These are phyloP conservation scores for Otus sunia DNA, from an alignment of 2,113 vertebrate species.

Conservation along the genomic window DNA sequence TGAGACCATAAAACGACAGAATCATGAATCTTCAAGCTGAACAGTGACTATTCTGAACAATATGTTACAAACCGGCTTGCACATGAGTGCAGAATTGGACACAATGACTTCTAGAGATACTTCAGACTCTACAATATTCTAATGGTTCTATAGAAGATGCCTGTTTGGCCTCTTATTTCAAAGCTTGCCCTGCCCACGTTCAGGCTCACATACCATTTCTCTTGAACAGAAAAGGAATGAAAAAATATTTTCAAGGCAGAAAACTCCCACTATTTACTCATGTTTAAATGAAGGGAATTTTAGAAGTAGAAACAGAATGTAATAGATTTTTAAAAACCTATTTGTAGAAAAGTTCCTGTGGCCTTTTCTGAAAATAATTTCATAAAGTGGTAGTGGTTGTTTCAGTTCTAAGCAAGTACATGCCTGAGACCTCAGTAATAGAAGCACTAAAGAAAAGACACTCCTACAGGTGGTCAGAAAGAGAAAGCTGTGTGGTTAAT, in stretches of 20 bases:
- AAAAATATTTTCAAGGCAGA: background rate
- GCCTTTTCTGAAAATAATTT: background rate
- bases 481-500: rapidly evolving
- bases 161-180: background rate
- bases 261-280: background rate
- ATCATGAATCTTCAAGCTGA: background rate
- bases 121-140: background rate
- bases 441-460: background rate
- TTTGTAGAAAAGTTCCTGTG: background rate
- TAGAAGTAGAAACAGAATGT: background rate
- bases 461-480: rapidly evolving
- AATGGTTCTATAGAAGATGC: background rate
- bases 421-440: background rate
- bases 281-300: background rate
- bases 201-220: background rate
- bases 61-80: rapidly evolving
- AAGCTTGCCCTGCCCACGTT: background rate
- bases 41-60: background rate
- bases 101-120: background rate
- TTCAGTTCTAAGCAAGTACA: background rate
- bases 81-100: background rate
- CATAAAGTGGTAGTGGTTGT: background rate
- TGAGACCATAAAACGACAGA: background rate
- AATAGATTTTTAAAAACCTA: background rate
- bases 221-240: background rate